Evolutionary conservation across 2,113 vertebrate species (phyloP).

Genomic region (Cercocebus atys): DNA sequence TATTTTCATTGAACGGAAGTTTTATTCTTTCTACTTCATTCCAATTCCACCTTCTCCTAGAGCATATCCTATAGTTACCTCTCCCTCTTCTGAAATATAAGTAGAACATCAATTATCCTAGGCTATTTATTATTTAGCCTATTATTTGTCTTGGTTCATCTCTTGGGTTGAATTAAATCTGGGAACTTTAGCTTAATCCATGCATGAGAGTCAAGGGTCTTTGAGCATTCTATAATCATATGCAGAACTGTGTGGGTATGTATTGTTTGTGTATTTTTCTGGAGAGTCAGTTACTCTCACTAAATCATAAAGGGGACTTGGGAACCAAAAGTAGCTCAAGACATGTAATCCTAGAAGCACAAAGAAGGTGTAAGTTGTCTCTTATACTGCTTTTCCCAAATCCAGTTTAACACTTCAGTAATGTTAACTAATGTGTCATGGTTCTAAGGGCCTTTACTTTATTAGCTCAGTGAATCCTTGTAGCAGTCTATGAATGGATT

Average conservation of each 20-base stretch:
- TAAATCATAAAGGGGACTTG: not conserved
- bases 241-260: not conserved
- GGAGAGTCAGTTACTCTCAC: not conserved
- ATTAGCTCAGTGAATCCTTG: not conserved
- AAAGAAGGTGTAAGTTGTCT: not conserved
- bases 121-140: constrained; percentile 1
- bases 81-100: not conserved
- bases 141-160: not conserved
- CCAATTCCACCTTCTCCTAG: not conserved
- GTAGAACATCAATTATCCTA: not conserved
- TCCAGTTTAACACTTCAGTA: not conserved
- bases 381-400: not conserved
- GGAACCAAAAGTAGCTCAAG: not conserved
- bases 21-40: constrained; percentile 32
- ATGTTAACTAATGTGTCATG: not conserved
- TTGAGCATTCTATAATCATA: not conserved
- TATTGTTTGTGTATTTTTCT: not conserved
- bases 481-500: not conserved
- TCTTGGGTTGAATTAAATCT: constrained; percentile 13
- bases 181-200: not conserved
- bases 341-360: not conserved
- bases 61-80: not conserved
- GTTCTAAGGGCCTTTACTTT: not conserved
- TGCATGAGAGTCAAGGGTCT: not conserved
- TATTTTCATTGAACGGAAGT: not conserved